Base-by-base conservation (phyloP, 2,797 vertebrate genomes). In the Adelosebastes latens region DNA sequence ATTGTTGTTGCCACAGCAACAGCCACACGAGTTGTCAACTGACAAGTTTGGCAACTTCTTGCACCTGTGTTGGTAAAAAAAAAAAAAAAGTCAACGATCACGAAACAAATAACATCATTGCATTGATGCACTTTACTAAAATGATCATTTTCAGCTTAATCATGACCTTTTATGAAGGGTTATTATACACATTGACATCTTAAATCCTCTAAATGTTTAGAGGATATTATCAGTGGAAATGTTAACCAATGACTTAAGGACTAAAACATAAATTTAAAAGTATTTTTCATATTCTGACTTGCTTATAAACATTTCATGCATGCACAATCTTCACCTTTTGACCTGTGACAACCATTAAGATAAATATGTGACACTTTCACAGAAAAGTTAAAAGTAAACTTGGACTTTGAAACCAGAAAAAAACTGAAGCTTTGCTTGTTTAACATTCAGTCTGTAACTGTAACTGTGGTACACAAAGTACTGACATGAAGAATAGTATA, bases 251-350 rank as follows among this genome's bases (percentile, higher is more conserved):
- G 52, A 29, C 22, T 2, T 20, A 25, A 60, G 36, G n/a, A 53
- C 10, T 34, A 29, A 52, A 11, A 29, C 1, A 12, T 6, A 0
- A 0, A 18, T 27, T 27, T 4, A 5, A 32, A 14, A 34, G n/a
- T 53, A 31, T 34, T 32, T 55, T 27, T 53, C 6, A 27, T 20
- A 13, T 25, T 16, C 9, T 18, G 20, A 49, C 27, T 49, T 18
- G 27, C 49, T 53, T 55, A 10, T 31, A 2, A 52, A 14, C 25
- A 5, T 25, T 13, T 31, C 8, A 53, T 14, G 13, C 11, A 49
- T 8, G 39, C 9, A 18, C 5, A 14, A 8, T 11, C 6, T 49
- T 22, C 1, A 12, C 34, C 34, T 27, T 72, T 59, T 20, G 42
- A 32, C 42, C 66, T 65, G 10, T 29, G 72, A 76, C 7, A 13